Base-by-base conservation (phyloP, 2,888 invertebrate species). In the Tetranychus truncatus region DNA sequence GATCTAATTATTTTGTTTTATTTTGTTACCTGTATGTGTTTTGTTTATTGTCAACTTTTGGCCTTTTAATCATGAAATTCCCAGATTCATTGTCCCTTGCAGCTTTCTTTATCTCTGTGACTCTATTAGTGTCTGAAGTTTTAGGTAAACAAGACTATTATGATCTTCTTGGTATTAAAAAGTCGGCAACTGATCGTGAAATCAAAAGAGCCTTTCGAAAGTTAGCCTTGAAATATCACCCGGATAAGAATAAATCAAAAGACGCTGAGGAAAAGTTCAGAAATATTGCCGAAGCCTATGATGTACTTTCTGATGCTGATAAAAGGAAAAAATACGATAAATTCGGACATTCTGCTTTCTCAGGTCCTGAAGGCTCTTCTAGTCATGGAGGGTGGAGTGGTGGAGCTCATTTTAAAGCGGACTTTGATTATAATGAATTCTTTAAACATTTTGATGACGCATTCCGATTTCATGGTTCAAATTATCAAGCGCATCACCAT, bases 191-290 rank as follows among this genome's bases (percentile, higher is more conserved):
- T 24, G 83, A 83, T n/a, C 80, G 82, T 76, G 84, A 85, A 72
- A 85, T 85, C 69, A 85, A 85, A 79, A 83, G 83, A 77, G 85
- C 85, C 0, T 85, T 85, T 78, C 79, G 85, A 46, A 85, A 85
- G 78, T 79, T 85, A 65, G 85, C 85, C 5, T 79, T 85, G 3
- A 83, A 84, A 78, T 85, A 84, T 78, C 85, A 85, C 79, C 85
- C 85, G 18, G 85, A 85, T 79, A 84, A 83, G 79, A 85, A 85
- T 79, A 84, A 84, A 77, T 83, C 82, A 72, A 81, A 82, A 71
- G 81, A 80, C 46, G 85, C 85, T 2, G 84, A 85, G 79, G 82
- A 83, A 72, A 84, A 84, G 78, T 85, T 85, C 80, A 80, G 84
- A 74, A 83, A 85, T 80, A 84, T 85, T 78, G 84, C 84, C 34